phyloP scores from a whole-genome alignment of 2,888 invertebrate genomes.

The Drosophila parthenogenetica region DNA sequence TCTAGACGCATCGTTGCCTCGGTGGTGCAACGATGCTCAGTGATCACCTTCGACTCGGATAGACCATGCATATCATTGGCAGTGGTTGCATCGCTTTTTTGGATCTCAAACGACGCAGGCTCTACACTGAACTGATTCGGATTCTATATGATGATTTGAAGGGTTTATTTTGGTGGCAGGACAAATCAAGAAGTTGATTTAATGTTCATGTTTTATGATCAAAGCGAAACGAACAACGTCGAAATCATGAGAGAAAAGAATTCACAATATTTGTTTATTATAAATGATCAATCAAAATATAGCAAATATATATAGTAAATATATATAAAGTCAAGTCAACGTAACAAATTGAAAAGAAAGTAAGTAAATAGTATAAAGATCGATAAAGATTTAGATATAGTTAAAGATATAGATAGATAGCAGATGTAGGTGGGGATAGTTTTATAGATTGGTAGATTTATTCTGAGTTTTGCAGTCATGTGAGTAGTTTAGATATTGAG shows the following conservation, averaged over 20 bases:
- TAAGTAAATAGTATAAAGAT: conserved; percentile 13
- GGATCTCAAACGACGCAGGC: conserved; percentile 81
- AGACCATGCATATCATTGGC: conserved; percentile 84
- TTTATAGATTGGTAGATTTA: conserved; percentile 30
- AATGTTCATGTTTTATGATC: conserved; percentile 55
- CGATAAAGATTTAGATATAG: conserved; percentile 34
- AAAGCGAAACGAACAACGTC: conserved; percentile 81
- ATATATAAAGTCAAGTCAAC: conserved; percentile 59
- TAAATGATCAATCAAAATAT: conserved; percentile 30
- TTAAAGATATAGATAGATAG: conserved; percentile 38
- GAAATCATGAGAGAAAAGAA: conserved; percentile 81
- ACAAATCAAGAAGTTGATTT: conserved; percentile 57
- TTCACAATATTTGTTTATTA: conserved; percentile 82
- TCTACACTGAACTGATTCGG: conserved; percentile 78
- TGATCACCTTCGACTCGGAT: conserved; percentile 85
- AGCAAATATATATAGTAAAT: conserved; percentile 33
- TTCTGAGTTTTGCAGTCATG: conserved; percentile 41
- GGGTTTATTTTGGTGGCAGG: conserved; percentile 30
- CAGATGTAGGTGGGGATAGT: conserved; percentile 41
- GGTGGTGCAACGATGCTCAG: conserved; percentile 85
- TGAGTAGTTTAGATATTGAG: conserved; percentile 72
- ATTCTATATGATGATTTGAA: conserved; percentile 24
- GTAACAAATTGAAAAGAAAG: conserved; percentile 57
- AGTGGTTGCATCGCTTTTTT: conserved; percentile 78
- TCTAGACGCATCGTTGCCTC: conserved; percentile 86